Base-by-base conservation (phyloP, 2,888 invertebrate genomes). In the Brenthis hecate region DNA sequence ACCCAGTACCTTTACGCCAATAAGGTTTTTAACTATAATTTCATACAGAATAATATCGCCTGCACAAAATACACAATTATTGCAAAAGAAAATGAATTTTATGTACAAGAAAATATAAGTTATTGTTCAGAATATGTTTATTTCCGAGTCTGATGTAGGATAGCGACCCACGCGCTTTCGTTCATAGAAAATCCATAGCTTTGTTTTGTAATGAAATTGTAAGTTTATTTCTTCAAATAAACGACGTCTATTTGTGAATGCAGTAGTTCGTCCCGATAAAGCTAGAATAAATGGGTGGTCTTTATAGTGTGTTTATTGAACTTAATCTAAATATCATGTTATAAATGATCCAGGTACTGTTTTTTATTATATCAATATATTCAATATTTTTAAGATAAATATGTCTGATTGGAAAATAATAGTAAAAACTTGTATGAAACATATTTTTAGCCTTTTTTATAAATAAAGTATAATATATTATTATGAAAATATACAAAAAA, bases 121-220 rank as follows among this genome's bases (percentile, higher is more conserved):
- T 56, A 73, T 54, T 73, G 74, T 75, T 55, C 55, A 56, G 23
- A 70, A 69, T 73, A 75, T 69, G 69, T 64, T 55, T 14, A 56
- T 68, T 53, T 55, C 57, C 63, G 73, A 60, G 48, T 73, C 77
- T 73, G 86, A 88, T 89, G 82, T 83, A 81, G 85, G 87, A 91
- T 90, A 85, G 77, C 81, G 71, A 71, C 92, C 92, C 84, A 91
- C 92, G 83, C 89, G 80, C 82, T 89, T 91, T 89, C 89, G 85
- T 90, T 89, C 85, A 86, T 89, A 85, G 86, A 79, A 85, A 86
- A 84, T 82, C 81, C 84, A 83, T 83, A 82, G 80, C 85, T 88
- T 91, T 89, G 89, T 91, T 88, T 89, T 87, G 87, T 87, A 88
- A 91, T 89, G 85, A 89, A 91, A 89, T 86, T 86, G 88, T 91